Conservation (phyloP, 2,113 vertebrate genomes). For the Crypturellus undulatus region DNA sequence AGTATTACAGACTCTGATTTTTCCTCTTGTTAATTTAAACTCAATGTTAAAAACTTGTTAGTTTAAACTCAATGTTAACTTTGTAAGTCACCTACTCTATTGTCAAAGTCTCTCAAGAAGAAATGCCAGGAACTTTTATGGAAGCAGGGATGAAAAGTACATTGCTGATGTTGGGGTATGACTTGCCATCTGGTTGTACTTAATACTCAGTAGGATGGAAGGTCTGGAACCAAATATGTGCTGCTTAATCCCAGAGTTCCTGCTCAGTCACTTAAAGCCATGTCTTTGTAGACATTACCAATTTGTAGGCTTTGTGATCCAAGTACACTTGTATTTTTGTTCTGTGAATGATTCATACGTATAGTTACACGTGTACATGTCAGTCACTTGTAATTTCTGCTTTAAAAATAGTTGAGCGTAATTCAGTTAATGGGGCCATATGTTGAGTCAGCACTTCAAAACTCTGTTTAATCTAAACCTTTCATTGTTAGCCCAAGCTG, state of each 20-base stretch:
- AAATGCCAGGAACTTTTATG: neutral
- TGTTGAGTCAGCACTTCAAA: slow-evolving; percentile 33
- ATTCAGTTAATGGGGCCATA: neutral
- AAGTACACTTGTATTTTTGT: slow-evolving; percentile 22
- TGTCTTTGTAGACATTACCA: neutral
- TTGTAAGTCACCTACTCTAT: neutral
- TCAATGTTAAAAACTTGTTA: neutral
- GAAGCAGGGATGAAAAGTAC: neutral
- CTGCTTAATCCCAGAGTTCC: neutral
- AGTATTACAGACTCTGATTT: neutral
- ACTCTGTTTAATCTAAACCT: neutral
- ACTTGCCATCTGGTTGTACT: neutral
- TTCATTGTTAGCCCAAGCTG: neutral
- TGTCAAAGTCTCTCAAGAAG: neutral
- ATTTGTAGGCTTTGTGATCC: neutral
- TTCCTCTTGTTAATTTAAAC: neutral
- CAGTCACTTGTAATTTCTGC: neutral
- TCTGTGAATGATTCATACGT: neutral
- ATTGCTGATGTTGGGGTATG: neutral
- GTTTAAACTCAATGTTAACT: neutral
- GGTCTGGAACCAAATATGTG: neutral
- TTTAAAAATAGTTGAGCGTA: slow-evolving; percentile 1
- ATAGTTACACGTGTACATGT: slow-evolving; percentile 22
- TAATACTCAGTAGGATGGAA: neutral
- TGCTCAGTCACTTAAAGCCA: neutral